phyloP scores from a whole-genome alignment of 2,113 vertebrate genomes.

The Embiotoca jacksoni region DNA sequence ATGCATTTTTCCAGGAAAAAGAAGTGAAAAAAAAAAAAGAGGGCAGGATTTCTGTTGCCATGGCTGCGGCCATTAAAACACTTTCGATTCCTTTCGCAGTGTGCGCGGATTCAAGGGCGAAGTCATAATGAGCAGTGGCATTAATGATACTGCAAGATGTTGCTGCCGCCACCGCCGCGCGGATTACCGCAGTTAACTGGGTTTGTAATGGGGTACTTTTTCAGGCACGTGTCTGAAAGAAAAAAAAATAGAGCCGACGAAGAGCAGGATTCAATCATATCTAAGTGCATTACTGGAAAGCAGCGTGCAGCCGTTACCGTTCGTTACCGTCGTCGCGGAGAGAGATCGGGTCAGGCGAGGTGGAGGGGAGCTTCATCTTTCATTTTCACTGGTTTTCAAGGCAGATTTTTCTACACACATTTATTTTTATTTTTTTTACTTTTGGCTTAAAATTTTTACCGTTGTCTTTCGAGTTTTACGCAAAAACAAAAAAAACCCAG shows the following conservation, averaged over 20 bases:
- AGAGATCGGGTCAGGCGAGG: conserved; percentile 29
- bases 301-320: conserved; percentile 26
- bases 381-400: neutral
- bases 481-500: neutral
- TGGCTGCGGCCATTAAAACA: conserved; percentile 51
- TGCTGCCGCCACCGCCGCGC: conserved; percentile 27
- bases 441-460: neutral
- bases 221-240: conserved; percentile 41
- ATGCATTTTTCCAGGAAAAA: conserved; percentile 41
- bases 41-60: conserved; percentile 52
- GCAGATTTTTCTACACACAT: neutral
- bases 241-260: neutral
- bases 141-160: conserved; percentile 71
- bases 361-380: neutral
- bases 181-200: conserved; percentile 48
- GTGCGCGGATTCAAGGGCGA: conserved; percentile 54
- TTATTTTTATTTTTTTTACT: neutral
- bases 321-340: neutral
- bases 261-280: conserved; percentile 52
- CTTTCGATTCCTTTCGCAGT: conserved; percentile 26
- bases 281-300: conserved; percentile 27
- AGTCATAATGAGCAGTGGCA: conserved; percentile 65
- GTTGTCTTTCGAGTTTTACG: neutral
- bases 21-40: conserved; percentile 3
- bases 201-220: conserved; percentile 41